Conservation (phyloP, 2,888 invertebrate genomes). For the Nomada goodeniana region DNA sequence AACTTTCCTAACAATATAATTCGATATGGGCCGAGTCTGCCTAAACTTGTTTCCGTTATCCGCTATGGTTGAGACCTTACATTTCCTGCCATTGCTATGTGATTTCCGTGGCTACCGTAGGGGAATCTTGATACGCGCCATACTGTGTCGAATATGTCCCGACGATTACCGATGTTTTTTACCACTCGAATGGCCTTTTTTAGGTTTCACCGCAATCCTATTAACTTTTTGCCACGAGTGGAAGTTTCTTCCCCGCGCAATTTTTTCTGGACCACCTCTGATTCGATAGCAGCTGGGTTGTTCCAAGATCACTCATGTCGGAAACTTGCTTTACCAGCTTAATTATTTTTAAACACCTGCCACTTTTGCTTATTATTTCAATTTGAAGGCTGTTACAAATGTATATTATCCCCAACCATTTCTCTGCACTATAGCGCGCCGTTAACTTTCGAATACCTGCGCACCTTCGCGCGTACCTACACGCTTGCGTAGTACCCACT, state of each 20-base stretch:
- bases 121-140: conserved; percentile 70
- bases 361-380: background rate
- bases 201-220: conserved; percentile 19
- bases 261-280: conserved; percentile 42
- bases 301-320: background rate
- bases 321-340: background rate
- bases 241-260: conserved; percentile 36
- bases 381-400: background rate
- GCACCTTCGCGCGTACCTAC: too few species aligned
- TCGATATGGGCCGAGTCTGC: conserved; percentile 66
- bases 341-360: background rate
- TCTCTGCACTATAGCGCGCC: background rate
- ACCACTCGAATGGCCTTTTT: conserved; percentile 22
- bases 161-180: conserved; percentile 59
- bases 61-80: conserved; percentile 74
- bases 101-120: conserved; percentile 73
- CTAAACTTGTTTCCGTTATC: conserved; percentile 80
- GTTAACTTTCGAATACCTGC: background rate
- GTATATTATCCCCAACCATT: background rate
- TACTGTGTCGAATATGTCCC: conserved; percentile 74
- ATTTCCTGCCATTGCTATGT: conserved; percentile 75
- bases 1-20: conserved; percentile 73
- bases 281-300: conserved; percentile 18
- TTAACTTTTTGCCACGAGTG: conserved; percentile 39
- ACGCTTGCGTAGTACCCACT: too few species aligned